A percentile compares a stretch with the other conserved stretches of the same genome.
phyloP scores from a whole-genome alignment of 2,888 invertebrate genomes.

The Drosophila paramelanica region DNA sequence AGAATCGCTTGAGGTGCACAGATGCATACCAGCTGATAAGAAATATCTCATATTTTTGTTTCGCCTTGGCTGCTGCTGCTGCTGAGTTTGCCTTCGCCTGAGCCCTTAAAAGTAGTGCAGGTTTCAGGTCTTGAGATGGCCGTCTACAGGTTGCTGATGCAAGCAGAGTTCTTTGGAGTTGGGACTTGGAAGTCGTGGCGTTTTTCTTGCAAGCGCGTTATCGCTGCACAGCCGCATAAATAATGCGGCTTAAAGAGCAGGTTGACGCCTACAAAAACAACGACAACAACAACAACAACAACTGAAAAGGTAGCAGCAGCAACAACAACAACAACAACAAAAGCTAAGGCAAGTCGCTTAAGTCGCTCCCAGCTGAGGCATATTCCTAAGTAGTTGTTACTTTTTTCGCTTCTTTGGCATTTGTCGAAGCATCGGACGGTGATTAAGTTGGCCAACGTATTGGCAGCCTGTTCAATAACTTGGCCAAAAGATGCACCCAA shows the following conservation, averaged over 20 bases:
- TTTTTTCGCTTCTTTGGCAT: slow-evolving; percentile 63
- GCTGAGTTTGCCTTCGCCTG: slow-evolving; percentile 31
- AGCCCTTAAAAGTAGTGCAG: slow-evolving; percentile 83
- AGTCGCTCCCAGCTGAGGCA: slow-evolving; percentile 38
- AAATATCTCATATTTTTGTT: slow-evolving; percentile 77
- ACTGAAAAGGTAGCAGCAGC: slow-evolving; percentile 40
- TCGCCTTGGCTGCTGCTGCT: slow-evolving; percentile 45
- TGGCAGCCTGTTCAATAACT: slow-evolving; percentile 59
- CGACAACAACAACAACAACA: slow-evolving; percentile 15
- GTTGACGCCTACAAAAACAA: slow-evolving; percentile 84
- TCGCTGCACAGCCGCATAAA: slow-evolving; percentile 84
- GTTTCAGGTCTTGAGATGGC: slow-evolving; percentile 29
- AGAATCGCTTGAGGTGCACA: slow-evolving; percentile 83
- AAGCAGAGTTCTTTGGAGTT: slow-evolving; percentile 8
- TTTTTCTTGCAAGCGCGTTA: slow-evolving; percentile 77
- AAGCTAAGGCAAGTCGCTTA: slow-evolving; percentile 26
- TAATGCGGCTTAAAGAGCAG: slow-evolving; percentile 85
- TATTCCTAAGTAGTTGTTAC: slow-evolving; percentile 76
- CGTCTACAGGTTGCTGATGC: slow-evolving; percentile 27
- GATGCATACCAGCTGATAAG: slow-evolving; percentile 85
- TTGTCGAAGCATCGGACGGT: slow-evolving; percentile 69
- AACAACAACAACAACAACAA: neutral
- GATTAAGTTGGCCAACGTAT: slow-evolving; percentile 74
- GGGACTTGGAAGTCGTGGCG: slow-evolving; percentile 43
- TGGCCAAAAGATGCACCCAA: slow-evolving; percentile 23